Conservation (phyloP, 1,140 invertebrate genomes). For the Penaeus japonicus region DNA sequence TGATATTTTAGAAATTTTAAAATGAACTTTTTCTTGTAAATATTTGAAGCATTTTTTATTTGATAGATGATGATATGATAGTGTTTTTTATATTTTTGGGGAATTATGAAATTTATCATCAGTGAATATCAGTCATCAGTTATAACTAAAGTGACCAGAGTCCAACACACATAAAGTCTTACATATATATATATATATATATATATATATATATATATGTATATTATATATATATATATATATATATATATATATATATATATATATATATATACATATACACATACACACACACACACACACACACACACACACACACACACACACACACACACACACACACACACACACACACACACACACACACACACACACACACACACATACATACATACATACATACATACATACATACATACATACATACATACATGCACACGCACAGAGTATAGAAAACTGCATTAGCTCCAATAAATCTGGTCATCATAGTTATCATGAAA, state of each 20-base stretch:
- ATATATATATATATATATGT: neutral
- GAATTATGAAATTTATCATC: no score
- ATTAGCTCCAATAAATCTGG: no score
- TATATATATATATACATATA: neutral
- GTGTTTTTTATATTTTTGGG: no score
- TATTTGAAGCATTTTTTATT: no score
- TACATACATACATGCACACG: neutral
- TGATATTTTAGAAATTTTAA: no score
- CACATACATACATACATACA: slow-evolving; percentile 3
- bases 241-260: neutral
- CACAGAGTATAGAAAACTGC: neutral
- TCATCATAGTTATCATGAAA: no score
- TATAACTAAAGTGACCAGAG: neutral
- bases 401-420: slow-evolving; percentile 6
- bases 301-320: neutral
- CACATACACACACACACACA: neutral
- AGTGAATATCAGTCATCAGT: neutral
- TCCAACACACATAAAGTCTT: neutral
- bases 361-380: neutral
- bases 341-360: neutral
- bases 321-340: neutral
- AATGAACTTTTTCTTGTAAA: no score
- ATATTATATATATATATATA: neutral
- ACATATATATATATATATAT: neutral
- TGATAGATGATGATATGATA: no score